Conservation (phyloP, 2,888 invertebrate species). For the Andrena dorsata region DNA sequence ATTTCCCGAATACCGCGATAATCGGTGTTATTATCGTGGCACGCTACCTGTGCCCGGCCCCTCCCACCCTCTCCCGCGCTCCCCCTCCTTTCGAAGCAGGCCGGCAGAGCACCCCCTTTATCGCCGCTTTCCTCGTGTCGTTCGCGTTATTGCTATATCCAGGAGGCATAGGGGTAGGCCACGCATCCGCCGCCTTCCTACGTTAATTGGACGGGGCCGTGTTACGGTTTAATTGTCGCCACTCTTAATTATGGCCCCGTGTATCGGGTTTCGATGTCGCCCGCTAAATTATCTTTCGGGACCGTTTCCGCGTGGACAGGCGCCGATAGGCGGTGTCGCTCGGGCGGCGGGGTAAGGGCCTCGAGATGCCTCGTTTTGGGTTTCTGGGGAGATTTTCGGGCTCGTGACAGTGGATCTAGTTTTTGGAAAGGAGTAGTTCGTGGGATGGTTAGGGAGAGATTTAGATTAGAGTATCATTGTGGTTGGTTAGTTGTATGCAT, state of each 20-base stretch:
- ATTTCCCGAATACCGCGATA: constrained; percentile 79
- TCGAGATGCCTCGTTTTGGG: not conserved
- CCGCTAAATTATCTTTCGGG: constrained; percentile 49
- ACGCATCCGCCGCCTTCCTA: constrained; percentile 54
- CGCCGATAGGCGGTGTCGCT: constrained; percentile 12
- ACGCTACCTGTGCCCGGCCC: constrained; percentile 52
- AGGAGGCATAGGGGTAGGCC: constrained; percentile 6
- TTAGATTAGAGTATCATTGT: too few species aligned
- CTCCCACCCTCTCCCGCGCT: not conserved
- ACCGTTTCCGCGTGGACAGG: constrained; percentile 29
- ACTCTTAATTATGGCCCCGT: constrained; percentile 61
- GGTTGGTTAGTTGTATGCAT: too few species aligned
- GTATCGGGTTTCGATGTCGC: constrained; percentile 13
- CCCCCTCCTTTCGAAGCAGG: too few species aligned
- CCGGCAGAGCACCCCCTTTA: constrained; percentile 10
- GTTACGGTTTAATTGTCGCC: constrained; percentile 66
- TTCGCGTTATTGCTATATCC: constrained; percentile 60
- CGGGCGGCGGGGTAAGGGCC: not conserved
- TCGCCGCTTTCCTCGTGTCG: constrained; percentile 55
- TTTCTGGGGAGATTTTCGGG: too few species aligned
- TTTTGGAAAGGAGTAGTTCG: too few species aligned
- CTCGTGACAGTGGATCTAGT: too few species aligned
- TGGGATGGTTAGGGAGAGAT: too few species aligned
- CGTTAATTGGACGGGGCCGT: constrained; percentile 55
- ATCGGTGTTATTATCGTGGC: constrained; percentile 78